Base-by-base conservation (phyloP, 2,113 vertebrate genomes). In the Grallaria varia region DNA sequence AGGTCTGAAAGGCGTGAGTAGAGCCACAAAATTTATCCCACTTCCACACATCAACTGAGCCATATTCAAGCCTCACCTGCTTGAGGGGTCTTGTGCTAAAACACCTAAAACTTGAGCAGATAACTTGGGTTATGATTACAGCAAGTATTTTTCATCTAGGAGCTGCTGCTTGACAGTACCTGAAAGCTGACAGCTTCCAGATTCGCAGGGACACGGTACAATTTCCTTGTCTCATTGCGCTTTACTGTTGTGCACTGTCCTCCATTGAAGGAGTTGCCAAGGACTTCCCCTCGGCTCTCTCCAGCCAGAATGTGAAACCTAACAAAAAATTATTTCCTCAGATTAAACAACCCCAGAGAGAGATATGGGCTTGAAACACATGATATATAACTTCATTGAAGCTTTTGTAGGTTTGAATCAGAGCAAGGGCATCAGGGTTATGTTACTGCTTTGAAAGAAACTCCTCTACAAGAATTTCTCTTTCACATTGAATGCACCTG, bases 271-370 rank as follows among this genome's bases (percentile, higher is more conserved):
- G 97, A 97, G 92, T 98, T 99, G 83, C 98, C 98, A 81, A 99
- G 98, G 23, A 99, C 98, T 16, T 98, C 97, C 22, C 98, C 99
- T 95, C 98, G 97, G 25, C 91, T 98, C 58, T 98, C 97, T 91
- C 98, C 98, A 14, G 98, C 97, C 28, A 99, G 81, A 92, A 97
- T 95, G 85, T 99, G 98, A 97, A 98, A 99, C 88, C 99, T 99
- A 92, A 31, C 79, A 84, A 87, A 80, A 84, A 94, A 33, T 21
- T 27, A 89, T 89, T 93, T 93, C 88, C 60, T 89, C 79, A 79
- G 67, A 86, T 95, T 83, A 92, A 94, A 35, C 60, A 84, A 56
- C 45, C 58, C 27, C 25, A 92, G 45, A 87, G 83, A 53, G 6
- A 72, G 25, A 9, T 28, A 77, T 2, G 52, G 9, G 30, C 14